Evolutionary conservation across 1,140 invertebrate genomes (phyloP), one percentile per base, ranked within the genome.

Genomic region (Campodea augens): DNA sequence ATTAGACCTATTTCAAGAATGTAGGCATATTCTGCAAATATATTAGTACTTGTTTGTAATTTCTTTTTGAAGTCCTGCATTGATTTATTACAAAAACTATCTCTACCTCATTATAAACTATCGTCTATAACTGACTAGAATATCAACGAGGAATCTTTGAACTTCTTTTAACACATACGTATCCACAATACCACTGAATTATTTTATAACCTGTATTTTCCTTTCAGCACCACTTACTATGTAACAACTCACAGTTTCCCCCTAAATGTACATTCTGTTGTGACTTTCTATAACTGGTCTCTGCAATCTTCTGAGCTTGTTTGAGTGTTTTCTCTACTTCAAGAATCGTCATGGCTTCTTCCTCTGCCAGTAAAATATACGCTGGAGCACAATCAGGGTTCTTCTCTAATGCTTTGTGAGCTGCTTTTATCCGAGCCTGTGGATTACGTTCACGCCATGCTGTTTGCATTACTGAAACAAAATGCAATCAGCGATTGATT

Each of bases 391-490:
- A 97, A 59, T 97, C 91, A 1, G 84, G 66, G 63, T 93, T 95
- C 46, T 77, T 78, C 56, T 88, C 83, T 12, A 97, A 63, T 2
- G 92, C 91, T 57, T 77, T 83, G 54, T 89, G 81, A 0, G 92
- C 92, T 20, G 85, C 82, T 65, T 90, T 88, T 37, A 97, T 88
- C 45, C 93, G 68, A 4, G 86, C 80, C 49, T 81, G 73, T 1
- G 89, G 88, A 69, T 93, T 93, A 23, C 91, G 68, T 69, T 97
- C 92, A 52, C 93, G 67, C 91, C 92, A 98, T 13, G 92, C 93
- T 43, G 86, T 89, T 62, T 90, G 87, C 91, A 98, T 96, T 46
- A 95, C 76, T 80, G 51, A 38, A 59, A 58, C 39, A 43, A 52
- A n/a, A n/a, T n/a, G n/a, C n/a, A n/a, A n/a, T n/a, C n/a, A n/a